Evolutionary conservation across 2,797 vertebrate species (phyloP).

Genomic region (Lithobates sylvaticus): DNA sequence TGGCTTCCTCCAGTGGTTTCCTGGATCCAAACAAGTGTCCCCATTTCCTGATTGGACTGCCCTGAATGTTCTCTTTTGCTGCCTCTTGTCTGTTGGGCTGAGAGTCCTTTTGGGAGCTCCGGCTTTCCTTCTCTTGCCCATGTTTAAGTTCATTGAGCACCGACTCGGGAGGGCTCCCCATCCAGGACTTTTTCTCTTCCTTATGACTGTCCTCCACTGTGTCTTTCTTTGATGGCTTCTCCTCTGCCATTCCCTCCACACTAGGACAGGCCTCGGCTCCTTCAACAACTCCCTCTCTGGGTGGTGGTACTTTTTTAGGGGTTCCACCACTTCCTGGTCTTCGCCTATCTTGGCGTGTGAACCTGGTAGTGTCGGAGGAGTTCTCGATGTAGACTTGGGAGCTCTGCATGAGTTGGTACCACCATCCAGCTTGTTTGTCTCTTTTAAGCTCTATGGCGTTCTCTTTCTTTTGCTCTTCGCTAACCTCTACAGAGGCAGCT

Average conservation of each 20-base stretch:
- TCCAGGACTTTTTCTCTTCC: conserved; percentile 86
- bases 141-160: conserved; percentile 83
- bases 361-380: conserved; percentile 83
- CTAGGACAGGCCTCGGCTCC: conserved; percentile 88
- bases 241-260: conserved; percentile 67
- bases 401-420: conserved; percentile 98
- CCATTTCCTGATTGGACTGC: conserved; percentile 83
- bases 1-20: conserved; percentile 76
- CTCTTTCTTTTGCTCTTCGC: conserved; percentile 59
- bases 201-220: conserved; percentile 62
- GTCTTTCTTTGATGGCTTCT: conserved; percentile 18
- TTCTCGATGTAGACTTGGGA: conserved; percentile 97
- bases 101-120: conserved; percentile 56
- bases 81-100: conserved; percentile 58
- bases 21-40: conserved; percentile 89
- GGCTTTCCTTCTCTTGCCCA: conserved; percentile 78
- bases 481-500: conserved; percentile 66
- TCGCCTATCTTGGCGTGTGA: conserved; percentile 82
- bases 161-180: conserved; percentile 94
- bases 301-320: conserved; percentile 76
- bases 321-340: neutral
- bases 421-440: conserved; percentile 91
- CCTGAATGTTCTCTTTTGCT: conserved; percentile 62
- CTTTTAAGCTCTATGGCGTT: conserved; percentile 73
- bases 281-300: conserved; percentile 91